A percentile compares a stretch with the other conserved stretches of the same genome.
Conservation (phyloP, 2,888 invertebrate genomes). For the Tetragonisca angustula region DNA sequence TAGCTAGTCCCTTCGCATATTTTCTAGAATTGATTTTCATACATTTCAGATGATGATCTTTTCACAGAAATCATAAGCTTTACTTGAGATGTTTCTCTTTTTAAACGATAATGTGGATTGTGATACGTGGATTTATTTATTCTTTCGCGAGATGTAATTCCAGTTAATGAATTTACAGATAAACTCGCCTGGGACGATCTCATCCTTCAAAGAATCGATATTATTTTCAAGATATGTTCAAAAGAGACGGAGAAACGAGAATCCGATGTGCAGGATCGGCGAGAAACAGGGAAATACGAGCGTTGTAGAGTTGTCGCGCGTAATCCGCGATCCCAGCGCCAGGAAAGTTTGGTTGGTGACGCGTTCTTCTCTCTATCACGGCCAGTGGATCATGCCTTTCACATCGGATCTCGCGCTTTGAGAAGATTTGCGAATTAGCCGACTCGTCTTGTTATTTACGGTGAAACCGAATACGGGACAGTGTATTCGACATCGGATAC, state of each 20-base stretch:
- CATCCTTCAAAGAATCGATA: not conserved
- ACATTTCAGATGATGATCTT: no score
- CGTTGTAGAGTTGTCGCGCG: not conserved
- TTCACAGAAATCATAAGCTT: no score
- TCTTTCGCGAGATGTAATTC: not conserved
- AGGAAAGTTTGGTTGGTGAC: conserved; percentile 10
- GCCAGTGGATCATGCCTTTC: conserved; percentile 67
- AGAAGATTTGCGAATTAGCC: conserved; percentile 79
- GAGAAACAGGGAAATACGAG: not conserved
- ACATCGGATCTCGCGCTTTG: conserved; percentile 73
- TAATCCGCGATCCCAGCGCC: conserved; percentile 11
- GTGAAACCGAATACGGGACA: conserved; percentile 78
- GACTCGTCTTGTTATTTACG: conserved; percentile 75
- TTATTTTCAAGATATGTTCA: not conserved
- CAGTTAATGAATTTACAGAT: not conserved
- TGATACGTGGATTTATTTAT: not conserved
- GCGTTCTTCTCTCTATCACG: conserved; percentile 40
- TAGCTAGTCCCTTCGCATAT: no score
- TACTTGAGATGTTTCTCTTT: no score
- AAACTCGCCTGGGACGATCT: not conserved
- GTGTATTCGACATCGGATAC: conserved; percentile 80
- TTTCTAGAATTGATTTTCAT: no score
- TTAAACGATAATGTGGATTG: not conserved
- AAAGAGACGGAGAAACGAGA: not conserved
- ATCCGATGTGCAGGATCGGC: no score